These are phyloP conservation scores for Cercopithecus hamlyni DNA, from an alignment of 2,797 vertebrate genomes.

Conservation along the genomic window DNA sequence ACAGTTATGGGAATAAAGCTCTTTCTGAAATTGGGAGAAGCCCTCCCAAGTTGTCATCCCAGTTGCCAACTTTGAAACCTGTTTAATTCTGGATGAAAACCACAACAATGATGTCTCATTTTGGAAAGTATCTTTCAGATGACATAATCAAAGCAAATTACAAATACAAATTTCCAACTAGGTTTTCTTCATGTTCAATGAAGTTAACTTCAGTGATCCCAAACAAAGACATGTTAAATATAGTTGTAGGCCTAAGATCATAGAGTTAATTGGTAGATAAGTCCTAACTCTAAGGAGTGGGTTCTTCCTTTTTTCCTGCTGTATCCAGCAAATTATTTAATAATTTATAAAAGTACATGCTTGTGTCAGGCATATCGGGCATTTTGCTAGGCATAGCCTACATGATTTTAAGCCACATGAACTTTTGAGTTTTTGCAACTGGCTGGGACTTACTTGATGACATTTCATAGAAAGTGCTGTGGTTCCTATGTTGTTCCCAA, in stretches of 20 bases:
- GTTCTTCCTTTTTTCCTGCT: not conserved
- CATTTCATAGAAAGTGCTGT: not conserved
- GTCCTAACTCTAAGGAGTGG: not conserved
- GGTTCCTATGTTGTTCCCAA: not conserved
- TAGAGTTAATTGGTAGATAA: not conserved
- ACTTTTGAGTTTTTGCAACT: conserved; percentile 13
- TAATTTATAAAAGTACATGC: not conserved
- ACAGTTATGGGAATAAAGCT: not conserved
- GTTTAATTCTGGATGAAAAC: not conserved
- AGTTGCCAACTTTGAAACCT: not conserved
- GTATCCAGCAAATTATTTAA: not conserved
- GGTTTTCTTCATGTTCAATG: not conserved
- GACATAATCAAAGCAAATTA: not conserved
- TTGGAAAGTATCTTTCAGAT: not conserved
- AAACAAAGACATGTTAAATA: conserved; percentile 4
- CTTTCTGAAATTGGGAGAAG: not conserved
- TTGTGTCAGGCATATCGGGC: not conserved
- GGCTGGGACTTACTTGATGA: not conserved
- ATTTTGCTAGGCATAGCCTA: not conserved
- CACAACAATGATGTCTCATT: not conserved
- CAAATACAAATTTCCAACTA: not conserved
- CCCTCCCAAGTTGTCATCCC: not conserved
- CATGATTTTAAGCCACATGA: not conserved
- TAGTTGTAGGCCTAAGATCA: not conserved
- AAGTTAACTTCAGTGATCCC: not conserved